phyloP scores from a whole-genome alignment of 2,113 vertebrate species.

The Cricetomys ansorgei region DNA sequence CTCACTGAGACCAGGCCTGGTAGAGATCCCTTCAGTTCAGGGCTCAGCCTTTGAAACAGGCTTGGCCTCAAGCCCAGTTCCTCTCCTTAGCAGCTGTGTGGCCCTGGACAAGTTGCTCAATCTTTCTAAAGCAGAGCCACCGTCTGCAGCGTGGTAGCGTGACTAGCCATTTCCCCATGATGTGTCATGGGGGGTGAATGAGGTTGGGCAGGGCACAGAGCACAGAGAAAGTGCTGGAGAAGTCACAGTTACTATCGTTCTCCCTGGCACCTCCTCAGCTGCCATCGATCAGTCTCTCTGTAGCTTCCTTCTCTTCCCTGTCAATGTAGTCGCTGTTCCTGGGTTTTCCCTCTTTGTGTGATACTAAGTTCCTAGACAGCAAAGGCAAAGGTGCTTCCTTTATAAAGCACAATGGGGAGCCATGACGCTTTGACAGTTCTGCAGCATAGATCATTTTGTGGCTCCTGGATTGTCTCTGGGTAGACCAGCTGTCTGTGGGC shows the following conservation, averaged over 20 bases:
- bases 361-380: neutral
- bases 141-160: neutral
- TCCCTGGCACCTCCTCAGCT: neutral
- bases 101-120: neutral
- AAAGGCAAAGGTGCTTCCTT: neutral
- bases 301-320: neutral
- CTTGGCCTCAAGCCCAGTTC: neutral
- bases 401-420: neutral
- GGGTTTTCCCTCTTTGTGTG: neutral
- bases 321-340: neutral
- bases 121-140: neutral
- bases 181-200: neutral
- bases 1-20: neutral
- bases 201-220: neutral
- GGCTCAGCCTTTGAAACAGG: neutral
- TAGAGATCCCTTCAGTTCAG: neutral
- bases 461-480: neutral
- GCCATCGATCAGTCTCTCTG: neutral
- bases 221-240: neutral
- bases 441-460: neutral
- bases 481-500: neutral
- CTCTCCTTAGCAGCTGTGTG: neutral
- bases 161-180: neutral
- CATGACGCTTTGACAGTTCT: neutral
- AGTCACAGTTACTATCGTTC: neutral